These are phyloP conservation scores for Amiota mariae DNA, from an alignment of 2,888 invertebrate species.

Conservation along the genomic window DNA sequence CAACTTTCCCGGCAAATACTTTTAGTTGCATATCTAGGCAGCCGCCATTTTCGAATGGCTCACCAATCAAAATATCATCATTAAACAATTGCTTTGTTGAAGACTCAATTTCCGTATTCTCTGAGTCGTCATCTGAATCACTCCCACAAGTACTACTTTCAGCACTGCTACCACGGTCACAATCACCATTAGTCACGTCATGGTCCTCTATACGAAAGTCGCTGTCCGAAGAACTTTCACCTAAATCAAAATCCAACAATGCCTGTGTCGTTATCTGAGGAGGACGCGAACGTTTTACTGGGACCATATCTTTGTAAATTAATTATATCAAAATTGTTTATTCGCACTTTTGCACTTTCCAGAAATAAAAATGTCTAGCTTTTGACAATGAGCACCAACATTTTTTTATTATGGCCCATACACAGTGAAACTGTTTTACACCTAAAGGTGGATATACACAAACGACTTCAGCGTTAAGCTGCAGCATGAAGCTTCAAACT, in stretches of 20 bases:
- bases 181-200: slow-evolving; percentile 74
- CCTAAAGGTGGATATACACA: too few relatives aligned
- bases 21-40: slow-evolving; percentile 33
- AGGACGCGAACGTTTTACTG: slow-evolving; percentile 77
- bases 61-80: slow-evolving; percentile 45
- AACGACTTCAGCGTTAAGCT: too few relatives aligned
- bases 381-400: too few relatives aligned
- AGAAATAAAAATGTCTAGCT: too few relatives aligned
- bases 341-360: slow-evolving; percentile 8
- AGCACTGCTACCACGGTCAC: slow-evolving; percentile 75
- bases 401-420: too few relatives aligned
- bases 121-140: slow-evolving; percentile 55
- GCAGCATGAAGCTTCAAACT: too few relatives aligned
- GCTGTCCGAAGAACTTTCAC: slow-evolving; percentile 94
- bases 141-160: slow-evolving; percentile 54
- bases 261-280: slow-evolving; percentile 79
- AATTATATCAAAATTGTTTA: slow-evolving; percentile 13
- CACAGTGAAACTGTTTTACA: too few relatives aligned
- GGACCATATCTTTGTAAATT: slow-evolving; percentile 55
- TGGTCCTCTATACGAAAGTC: slow-evolving; percentile 94
- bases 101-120: slow-evolving; percentile 60
- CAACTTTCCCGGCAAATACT: slow-evolving; percentile 39
- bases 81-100: slow-evolving; percentile 61
- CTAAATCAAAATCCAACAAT: slow-evolving; percentile 87
- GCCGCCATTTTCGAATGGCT: slow-evolving; percentile 28